Evolutionary conservation across 92 coral and sea anemone species (phyloP).

Genomic region (Porites cylindrica): DNA sequence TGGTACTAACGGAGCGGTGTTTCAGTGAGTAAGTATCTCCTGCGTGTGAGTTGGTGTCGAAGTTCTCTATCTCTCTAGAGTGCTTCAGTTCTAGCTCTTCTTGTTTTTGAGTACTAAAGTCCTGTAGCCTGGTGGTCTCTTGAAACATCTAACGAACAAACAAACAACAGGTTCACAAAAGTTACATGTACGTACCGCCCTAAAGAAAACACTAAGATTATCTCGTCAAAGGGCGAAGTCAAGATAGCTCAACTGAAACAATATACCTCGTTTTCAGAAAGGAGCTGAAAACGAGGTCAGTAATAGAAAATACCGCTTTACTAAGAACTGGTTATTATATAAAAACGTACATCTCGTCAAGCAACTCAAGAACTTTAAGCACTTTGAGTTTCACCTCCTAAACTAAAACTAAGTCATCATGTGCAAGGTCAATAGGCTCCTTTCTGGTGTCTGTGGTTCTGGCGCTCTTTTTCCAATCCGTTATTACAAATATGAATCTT

Average conservation of each 20-base stretch:
- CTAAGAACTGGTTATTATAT: too few species aligned
- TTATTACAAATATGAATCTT: too few species aligned
- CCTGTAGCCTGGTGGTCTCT: constrained; percentile 79
- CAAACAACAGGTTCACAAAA: not conserved
- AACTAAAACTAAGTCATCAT: too few species aligned
- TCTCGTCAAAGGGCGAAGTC: not conserved
- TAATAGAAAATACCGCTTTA: too few species aligned
- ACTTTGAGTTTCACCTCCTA: too few species aligned
- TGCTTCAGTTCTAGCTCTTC: constrained; percentile 74
- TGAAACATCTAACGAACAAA: constrained; percentile 76
- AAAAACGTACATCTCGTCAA: too few species aligned
- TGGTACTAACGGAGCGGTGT: constrained; percentile 76
- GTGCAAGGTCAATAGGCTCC: too few species aligned
- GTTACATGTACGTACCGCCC: too few species aligned
- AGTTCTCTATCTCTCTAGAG: constrained; percentile 77
- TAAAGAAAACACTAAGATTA: not conserved
- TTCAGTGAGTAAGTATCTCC: constrained; percentile 74
- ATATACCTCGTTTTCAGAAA: not conserved
- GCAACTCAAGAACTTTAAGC: too few species aligned
- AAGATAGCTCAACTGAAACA: not conserved
- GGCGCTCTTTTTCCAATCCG: too few species aligned
- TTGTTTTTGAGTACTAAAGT: constrained; percentile 72
- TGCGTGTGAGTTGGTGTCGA: constrained; percentile 68
- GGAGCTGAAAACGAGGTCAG: too few species aligned
- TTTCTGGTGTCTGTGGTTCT: too few species aligned